phyloP scores from a whole-genome alignment of 2,888 invertebrate genomes.

The Cosmopolites sordidus region DNA sequence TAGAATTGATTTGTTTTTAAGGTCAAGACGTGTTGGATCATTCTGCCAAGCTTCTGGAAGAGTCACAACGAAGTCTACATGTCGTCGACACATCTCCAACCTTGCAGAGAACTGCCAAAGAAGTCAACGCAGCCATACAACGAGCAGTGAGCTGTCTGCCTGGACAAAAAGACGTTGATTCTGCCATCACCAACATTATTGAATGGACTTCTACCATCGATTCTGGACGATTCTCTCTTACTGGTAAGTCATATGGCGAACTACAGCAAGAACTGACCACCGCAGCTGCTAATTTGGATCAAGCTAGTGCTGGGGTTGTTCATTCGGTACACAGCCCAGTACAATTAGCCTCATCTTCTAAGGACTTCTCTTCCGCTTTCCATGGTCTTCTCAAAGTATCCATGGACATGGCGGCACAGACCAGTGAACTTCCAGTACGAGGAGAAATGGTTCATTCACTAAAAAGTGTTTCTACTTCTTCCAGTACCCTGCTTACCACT shows the following conservation, averaged over 20 bases:
- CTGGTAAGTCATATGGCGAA: constrained; percentile 70
- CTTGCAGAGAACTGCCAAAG: constrained; percentile 71
- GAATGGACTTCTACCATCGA: constrained; percentile 70
- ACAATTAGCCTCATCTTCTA: constrained; percentile 69
- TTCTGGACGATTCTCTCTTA: constrained; percentile 70
- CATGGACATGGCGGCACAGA: constrained; percentile 82
- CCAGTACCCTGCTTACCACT: constrained; percentile 78
- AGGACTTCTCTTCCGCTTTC: constrained; percentile 74
- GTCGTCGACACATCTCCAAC: constrained; percentile 62
- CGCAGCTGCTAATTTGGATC: constrained; percentile 79
- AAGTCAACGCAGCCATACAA: constrained; percentile 58
- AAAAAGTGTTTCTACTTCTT: constrained; percentile 81
- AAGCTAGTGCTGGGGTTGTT: constrained; percentile 79
- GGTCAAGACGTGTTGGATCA: constrained; percentile 58
- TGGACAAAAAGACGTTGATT: constrained; percentile 91
- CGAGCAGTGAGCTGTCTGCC: constrained; percentile 81
- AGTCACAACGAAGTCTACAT: constrained; percentile 71
- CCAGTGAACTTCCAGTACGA: constrained; percentile 60
- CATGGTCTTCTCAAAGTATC: constrained; percentile 72
- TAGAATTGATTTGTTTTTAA: too few relatives aligned
- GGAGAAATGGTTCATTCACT: constrained; percentile 81
- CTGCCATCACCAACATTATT: constrained; percentile 76
- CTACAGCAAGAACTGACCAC: constrained; percentile 80
- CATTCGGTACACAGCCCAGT: constrained; percentile 68
- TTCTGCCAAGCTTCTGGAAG: constrained; percentile 42